Evolutionary conservation across 1,140 invertebrate genomes (phyloP).

Genomic region (Archivesica marissinica): DNA sequence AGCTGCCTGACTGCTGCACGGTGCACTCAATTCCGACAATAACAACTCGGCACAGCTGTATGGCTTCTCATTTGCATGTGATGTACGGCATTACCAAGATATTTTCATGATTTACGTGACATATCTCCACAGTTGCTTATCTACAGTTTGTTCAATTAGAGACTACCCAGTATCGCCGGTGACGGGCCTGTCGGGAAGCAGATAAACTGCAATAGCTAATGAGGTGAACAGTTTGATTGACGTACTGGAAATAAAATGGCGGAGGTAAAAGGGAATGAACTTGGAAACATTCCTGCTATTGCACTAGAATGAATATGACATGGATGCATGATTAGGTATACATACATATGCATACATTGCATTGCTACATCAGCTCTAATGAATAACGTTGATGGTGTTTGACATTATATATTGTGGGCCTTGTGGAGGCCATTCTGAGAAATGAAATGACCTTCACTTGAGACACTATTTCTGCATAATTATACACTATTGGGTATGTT

Average conservation of each 20-base stretch:
- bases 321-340: no score
- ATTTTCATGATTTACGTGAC: constrained; percentile 47
- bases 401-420: no score
- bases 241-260: neutral
- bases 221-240: constrained; percentile 28
- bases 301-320: no score
- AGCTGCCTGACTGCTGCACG: no score
- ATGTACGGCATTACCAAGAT: neutral
- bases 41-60: constrained; percentile 30
- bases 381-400: no score
- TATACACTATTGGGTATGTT: no score
- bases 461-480: no score
- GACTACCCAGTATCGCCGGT: neutral
- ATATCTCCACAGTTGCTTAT: constrained; percentile 52
- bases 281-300: no score
- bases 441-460: no score
- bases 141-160: constrained; percentile 47
- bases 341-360: neutral
- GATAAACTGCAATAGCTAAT: constrained; percentile 27
- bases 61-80: neutral
- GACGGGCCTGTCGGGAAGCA: constrained; percentile 11
- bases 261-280: neutral
- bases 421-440: no score
- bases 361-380: neutral
- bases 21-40: no score